Conservation (phyloP, 2,113 vertebrate species). For the Rhinoderma darwinii region DNA sequence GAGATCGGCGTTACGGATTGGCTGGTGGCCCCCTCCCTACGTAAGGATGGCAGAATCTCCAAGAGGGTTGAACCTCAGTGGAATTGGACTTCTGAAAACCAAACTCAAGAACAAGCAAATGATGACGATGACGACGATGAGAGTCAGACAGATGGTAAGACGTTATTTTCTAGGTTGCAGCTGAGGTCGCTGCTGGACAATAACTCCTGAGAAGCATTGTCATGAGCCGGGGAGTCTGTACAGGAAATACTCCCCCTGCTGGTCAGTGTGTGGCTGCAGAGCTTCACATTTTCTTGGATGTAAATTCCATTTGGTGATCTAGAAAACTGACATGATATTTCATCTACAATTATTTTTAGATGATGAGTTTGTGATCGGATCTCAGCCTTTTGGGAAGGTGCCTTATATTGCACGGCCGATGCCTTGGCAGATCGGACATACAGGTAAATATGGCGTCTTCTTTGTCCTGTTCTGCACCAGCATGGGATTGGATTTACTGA, state of each 20-base stretch:
- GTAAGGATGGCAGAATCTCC: slow-evolving; percentile 74
- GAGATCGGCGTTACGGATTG: slow-evolving; percentile 84
- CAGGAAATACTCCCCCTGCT: too few species aligned
- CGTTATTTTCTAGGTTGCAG: too few species aligned
- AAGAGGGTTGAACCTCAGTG: slow-evolving; percentile 66
- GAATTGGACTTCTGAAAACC: slow-evolving; percentile 59
- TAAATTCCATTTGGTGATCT: too few species aligned
- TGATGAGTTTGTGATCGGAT: slow-evolving; percentile 31
- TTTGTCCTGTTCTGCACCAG: background rate
- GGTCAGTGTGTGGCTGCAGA: too few species aligned
- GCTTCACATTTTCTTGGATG: too few species aligned
- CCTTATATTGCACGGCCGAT: slow-evolving; percentile 85
- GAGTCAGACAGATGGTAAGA: slow-evolving; percentile 11
- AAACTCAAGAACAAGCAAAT: slow-evolving; percentile 61
- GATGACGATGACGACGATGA: slow-evolving; percentile 69
- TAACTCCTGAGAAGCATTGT: too few species aligned
- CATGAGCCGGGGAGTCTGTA: too few species aligned
- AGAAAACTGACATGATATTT: background rate
- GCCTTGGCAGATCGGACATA: slow-evolving; percentile 79
- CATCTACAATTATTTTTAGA: background rate
- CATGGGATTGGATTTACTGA: background rate
- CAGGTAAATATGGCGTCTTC: slow-evolving; percentile 74
- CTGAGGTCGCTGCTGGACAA: too few species aligned
- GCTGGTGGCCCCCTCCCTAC: slow-evolving; percentile 79
- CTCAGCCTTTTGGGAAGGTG: slow-evolving; percentile 66